These are phyloP conservation scores for Amphipyra tragopoginis DNA, from an alignment of 2,888 invertebrate genomes.

Conservation along the genomic window DNA sequence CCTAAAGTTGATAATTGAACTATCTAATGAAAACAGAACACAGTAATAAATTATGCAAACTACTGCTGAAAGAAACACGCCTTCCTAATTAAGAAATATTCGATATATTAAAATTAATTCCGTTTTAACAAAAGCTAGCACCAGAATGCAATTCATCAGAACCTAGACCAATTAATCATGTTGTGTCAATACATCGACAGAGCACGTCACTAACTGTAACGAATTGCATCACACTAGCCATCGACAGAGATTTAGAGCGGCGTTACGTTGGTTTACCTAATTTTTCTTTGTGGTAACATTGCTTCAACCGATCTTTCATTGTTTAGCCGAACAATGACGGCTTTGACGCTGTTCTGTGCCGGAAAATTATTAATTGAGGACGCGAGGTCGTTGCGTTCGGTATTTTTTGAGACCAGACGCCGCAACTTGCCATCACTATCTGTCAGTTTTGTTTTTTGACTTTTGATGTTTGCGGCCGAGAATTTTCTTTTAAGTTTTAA, in stretches of 20 bases:
- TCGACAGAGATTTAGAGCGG: conserved; percentile 75
- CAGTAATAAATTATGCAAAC: conserved; percentile 21
- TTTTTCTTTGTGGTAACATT: conserved; percentile 77
- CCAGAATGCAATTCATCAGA: conserved; percentile 37
- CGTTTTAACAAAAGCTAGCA: conserved; percentile 29
- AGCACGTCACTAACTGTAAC: conserved; percentile 60
- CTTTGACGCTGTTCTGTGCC: conserved; percentile 66
- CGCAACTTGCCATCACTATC: conserved; percentile 49
- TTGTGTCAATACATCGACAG: conserved; percentile 53
- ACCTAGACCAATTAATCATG: conserved; percentile 37
- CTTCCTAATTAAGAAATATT: conserved; percentile 45
- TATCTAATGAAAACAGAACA: conserved; percentile 11
- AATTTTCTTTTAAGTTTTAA: conserved; percentile 31
- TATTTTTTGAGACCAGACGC: conserved; percentile 45
- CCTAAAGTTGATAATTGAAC: conserved; percentile 9
- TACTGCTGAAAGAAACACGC: conserved; percentile 22
- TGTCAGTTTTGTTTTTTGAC: conserved; percentile 39
- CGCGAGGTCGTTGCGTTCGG: conserved; percentile 64
- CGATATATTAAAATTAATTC: conserved; percentile 32
- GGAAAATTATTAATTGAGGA: conserved; percentile 77
- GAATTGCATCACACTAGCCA: conserved; percentile 75
- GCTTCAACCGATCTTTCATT: conserved; percentile 74
- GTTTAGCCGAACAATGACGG: conserved; percentile 76
- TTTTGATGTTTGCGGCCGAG: conserved; percentile 25
- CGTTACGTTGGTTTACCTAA: conserved; percentile 79